phyloP scores from a whole-genome alignment of 2,113 vertebrate species.

The Myodes glareolus region DNA sequence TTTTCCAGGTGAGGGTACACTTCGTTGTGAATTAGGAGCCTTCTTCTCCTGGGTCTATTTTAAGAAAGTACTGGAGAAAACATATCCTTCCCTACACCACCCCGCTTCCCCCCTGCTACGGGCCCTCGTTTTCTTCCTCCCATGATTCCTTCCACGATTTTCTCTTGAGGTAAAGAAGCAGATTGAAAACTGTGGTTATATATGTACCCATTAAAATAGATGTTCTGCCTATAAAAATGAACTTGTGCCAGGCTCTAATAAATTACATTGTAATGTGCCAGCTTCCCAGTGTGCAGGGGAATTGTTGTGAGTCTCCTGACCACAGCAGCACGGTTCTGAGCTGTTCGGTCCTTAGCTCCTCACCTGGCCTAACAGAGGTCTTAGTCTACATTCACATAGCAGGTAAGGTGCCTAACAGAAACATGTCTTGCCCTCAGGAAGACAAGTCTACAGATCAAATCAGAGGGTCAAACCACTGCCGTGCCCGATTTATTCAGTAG shows the following conservation, averaged over 20 bases:
- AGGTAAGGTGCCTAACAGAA: neutral
- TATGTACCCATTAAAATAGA: slow-evolving; percentile 81
- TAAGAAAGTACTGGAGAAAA: slow-evolving; percentile 43
- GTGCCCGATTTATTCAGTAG: neutral
- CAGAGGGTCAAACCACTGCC: neutral
- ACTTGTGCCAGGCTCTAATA: slow-evolving; percentile 76
- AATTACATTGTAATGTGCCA: slow-evolving; percentile 81
- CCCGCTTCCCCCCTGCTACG: neutral
- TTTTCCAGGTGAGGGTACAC: slow-evolving; percentile 10
- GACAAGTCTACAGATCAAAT: neutral
- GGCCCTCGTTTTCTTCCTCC: slow-evolving; percentile 12
- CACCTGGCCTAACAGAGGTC: neutral
- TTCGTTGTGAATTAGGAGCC: neutral
- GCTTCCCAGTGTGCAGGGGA: slow-evolving; percentile 56
- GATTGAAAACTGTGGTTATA: slow-evolving; percentile 79
- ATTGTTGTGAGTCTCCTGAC: slow-evolving; percentile 66
- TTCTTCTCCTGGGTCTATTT: neutral
- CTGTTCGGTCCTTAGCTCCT: slow-evolving; percentile 22
- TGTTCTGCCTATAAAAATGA: slow-evolving; percentile 78
- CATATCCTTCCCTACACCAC: neutral
- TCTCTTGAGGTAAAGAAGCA: slow-evolving; percentile 72
- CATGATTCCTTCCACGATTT: slow-evolving; percentile 65
- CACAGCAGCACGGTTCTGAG: slow-evolving; percentile 33
- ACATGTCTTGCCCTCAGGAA: neutral
- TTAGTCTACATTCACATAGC: slow-evolving; percentile 37